A percentile compares a stretch with the other conserved stretches of the same genome.
Conservation (phyloP, 37 sponge, comb jelly and placozoan genomes). For the Cliona cf. orientalis region DNA sequence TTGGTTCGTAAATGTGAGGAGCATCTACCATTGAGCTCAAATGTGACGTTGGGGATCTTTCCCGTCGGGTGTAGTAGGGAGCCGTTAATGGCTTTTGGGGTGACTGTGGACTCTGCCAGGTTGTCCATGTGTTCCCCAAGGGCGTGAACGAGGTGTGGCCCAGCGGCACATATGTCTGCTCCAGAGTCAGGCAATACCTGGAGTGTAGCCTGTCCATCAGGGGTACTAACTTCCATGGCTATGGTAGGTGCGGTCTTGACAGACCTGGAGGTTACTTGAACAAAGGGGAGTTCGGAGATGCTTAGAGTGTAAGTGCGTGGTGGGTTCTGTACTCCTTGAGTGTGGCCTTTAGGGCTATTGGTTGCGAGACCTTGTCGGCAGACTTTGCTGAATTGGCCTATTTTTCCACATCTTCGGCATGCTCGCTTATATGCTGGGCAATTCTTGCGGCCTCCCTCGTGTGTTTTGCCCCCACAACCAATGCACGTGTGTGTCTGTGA, state of each 20-base stretch:
- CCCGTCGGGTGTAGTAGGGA: background rate
- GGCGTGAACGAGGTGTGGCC: background rate
- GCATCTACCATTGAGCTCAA: background rate
- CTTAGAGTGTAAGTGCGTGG: no score
- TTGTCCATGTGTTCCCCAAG: slow-evolving; percentile 5
- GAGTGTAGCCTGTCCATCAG: background rate
- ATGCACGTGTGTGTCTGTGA: no score
- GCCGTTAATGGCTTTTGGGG: background rate
- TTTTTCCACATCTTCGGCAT: no score
- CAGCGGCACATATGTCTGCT: no score
- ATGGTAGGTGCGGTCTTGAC: background rate
- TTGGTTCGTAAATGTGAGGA: background rate
- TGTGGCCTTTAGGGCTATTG: no score
- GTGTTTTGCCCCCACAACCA: no score
- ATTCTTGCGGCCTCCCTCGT: no score
- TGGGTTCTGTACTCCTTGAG: no score
- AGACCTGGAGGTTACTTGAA: background rate
- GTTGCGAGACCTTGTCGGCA: no score
- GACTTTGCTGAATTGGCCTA: no score
- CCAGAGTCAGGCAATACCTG: slow-evolving; percentile 3
- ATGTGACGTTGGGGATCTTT: background rate
- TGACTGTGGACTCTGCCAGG: background rate
- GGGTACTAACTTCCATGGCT: background rate
- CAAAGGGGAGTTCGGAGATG: background rate
- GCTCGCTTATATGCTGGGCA: no score